Evolutionary conservation across 2,113 vertebrate genomes (phyloP).

Genomic region (Microcebus lehilahytsara): DNA sequence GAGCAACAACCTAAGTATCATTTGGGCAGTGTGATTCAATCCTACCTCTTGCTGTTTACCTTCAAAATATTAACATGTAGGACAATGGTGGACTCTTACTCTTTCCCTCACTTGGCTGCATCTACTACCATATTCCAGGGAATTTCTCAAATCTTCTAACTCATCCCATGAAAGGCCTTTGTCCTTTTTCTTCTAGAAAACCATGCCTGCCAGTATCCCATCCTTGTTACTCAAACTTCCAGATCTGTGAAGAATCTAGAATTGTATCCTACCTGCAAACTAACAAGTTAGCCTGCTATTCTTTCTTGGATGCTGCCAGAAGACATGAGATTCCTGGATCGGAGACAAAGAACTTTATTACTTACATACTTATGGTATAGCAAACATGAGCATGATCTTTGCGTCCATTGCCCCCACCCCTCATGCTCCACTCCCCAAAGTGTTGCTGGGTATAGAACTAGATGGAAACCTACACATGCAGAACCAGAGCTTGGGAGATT

Average conservation of each 20-base stretch:
- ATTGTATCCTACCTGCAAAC: not conserved
- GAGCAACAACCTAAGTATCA: not conserved
- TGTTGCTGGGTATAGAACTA: not conserved
- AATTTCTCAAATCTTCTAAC: not conserved
- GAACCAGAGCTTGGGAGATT: not conserved
- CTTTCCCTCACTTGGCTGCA: not conserved
- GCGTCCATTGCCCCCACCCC: not conserved
- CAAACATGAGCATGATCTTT: not conserved
- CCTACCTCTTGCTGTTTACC: not conserved
- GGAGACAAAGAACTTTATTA: not conserved
- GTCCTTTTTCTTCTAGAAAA: constrained; percentile 9
- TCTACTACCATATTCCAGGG: not conserved
- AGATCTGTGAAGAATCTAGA: not conserved
- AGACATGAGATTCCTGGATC: not conserved
- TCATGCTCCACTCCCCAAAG: not conserved
- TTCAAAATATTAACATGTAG: not conserved
- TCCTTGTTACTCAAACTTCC: not conserved
- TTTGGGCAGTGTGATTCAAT: not conserved
- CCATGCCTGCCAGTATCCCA: not conserved
- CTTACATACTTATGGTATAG: not conserved
- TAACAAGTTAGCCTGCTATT: not conserved
- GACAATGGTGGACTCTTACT: not conserved
- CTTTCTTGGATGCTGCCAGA: not conserved
- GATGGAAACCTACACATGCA: not conserved
- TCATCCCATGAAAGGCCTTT: not conserved